Evolutionary conservation across 2,113 vertebrate species (phyloP), one percentile per base, ranked within the genome.

Genomic region (Petroica traversi): DNA sequence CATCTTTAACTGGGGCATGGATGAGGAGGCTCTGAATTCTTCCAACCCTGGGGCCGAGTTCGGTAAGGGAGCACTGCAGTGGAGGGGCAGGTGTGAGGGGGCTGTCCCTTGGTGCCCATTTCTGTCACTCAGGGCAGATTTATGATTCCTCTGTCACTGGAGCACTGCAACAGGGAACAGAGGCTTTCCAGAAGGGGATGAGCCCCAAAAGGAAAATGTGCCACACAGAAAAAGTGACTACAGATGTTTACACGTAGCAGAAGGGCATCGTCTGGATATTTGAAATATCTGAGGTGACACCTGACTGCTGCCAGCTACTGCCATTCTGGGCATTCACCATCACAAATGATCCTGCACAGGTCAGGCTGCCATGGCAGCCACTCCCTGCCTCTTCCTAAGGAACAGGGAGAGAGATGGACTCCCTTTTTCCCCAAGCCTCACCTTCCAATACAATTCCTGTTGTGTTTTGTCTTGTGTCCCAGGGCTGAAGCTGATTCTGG

Each of bases 1-100:
- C 96, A 97, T 98, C 95, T 98, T 98, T 84, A 98, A 98, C 97
- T 98, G 98, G 98, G 98, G 98, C 75, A 97, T 98, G 97, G 94
- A 79, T 0, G 95, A 98, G 57, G 95, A 97, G 45, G 96, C 95
- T 2, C 89, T 98, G 43, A 95, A 96, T 54, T 98, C 98, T 4
- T 97, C 98, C 86, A 98, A 98, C 89, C 98, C 98, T 0, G 98
- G 98, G 38, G 96, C 97, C 0, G 98, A 98, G 69, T 98, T 98
- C 0, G 98, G 98, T 98, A 91, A 97, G 98, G 79, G 54, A 38
- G 33, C 0, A 2, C 20, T 17, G n/a, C 1, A 1, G 3, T 9
- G 52, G 61, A 43, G 41, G 24, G 31, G 23, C 31, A 66, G 14
- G 29, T 20, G 0, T 3, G 34, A 11, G 33, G 34, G 29, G 19